Percentiles rank a stretch among this genome's conserved stretches.
These are phyloP conservation scores for Pangasianodon gigas DNA, from an alignment of 2,113 vertebrate genomes.

Conservation along the genomic window DNA sequence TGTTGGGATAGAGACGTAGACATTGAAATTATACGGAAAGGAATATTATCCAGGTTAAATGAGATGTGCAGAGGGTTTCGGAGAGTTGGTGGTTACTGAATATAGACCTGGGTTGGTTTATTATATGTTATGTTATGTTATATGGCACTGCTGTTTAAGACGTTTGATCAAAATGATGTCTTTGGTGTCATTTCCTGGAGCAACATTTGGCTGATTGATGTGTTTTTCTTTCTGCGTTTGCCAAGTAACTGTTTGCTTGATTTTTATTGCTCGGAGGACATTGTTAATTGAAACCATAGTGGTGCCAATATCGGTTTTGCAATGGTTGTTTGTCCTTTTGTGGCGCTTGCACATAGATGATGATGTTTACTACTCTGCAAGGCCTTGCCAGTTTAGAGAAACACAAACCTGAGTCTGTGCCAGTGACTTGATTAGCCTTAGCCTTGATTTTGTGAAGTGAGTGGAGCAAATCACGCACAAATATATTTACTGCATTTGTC, in stretches of 20 bases:
- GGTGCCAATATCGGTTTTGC: constrained; percentile 61
- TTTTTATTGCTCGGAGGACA: constrained; percentile 58
- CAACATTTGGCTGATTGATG: constrained; percentile 57
- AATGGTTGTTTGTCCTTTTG: constrained; percentile 57
- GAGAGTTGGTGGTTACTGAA: constrained; percentile 38
- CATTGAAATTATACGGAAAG: constrained; percentile 49
- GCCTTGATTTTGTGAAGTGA: constrained; percentile 51
- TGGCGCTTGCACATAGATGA: constrained; percentile 64
- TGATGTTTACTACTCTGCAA: constrained; percentile 64
- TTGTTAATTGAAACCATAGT: constrained; percentile 68
- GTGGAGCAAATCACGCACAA: constrained; percentile 55
- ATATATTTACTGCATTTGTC: constrained; percentile 61
- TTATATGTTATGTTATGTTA: neutral
- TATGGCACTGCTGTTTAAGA: constrained; percentile 42
- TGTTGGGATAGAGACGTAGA: constrained; percentile 50
- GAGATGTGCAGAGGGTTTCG: constrained; percentile 43
- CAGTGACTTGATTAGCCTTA: constrained; percentile 55
- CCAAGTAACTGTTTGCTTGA: constrained; percentile 61
- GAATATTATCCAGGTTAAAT: constrained; percentile 51
- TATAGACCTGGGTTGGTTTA: constrained; percentile 56
- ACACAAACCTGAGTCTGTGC: constrained; percentile 31
- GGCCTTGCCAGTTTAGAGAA: constrained; percentile 46
- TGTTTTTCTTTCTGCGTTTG: constrained; percentile 60
- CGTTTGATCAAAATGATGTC: constrained; percentile 31
- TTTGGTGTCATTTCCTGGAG: constrained; percentile 56